Conservation (phyloP, 2,113 vertebrate genomes). For the Tragelaphus strepsiceros region DNA sequence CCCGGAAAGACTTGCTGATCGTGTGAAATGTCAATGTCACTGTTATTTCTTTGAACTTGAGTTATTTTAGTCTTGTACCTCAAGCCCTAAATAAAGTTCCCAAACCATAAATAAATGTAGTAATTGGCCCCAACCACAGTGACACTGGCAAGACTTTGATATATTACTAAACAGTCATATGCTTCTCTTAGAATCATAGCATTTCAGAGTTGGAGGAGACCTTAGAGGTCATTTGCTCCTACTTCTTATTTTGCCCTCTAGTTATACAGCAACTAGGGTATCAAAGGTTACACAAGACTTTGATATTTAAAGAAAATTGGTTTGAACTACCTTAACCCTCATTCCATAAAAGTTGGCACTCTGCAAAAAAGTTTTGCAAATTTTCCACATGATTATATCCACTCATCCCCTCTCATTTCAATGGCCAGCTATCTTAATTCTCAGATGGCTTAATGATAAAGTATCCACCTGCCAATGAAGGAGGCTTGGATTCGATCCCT, state of each 20-base stretch:
- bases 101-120: constrained; percentile 67
- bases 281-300: constrained; percentile 51
- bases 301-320: constrained; percentile 70
- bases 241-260: constrained; percentile 22
- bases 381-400: not conserved
- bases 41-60: constrained; percentile 64
- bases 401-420: not conserved
- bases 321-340: constrained; percentile 49
- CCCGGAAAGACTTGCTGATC: constrained; percentile 41
- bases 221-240: constrained; percentile 32
- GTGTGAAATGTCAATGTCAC: constrained; percentile 52
- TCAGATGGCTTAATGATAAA: not conserved
- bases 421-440: not conserved
- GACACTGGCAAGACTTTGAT: constrained; percentile 48
- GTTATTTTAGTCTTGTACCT: constrained; percentile 61
- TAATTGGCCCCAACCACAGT: constrained; percentile 58
- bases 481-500: not conserved
- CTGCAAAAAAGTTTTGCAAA: constrained; percentile 8
- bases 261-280: constrained; percentile 29
- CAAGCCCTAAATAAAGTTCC: constrained; percentile 53
- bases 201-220: constrained; percentile 22
- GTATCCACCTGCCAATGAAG: not conserved
- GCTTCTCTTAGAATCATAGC: constrained; percentile 51
- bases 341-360: not conserved
- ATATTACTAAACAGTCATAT: constrained; percentile 37